These are phyloP conservation scores for Orchesella flavescens DNA, from an alignment of 2,888 invertebrate species.

Conservation along the genomic window DNA sequence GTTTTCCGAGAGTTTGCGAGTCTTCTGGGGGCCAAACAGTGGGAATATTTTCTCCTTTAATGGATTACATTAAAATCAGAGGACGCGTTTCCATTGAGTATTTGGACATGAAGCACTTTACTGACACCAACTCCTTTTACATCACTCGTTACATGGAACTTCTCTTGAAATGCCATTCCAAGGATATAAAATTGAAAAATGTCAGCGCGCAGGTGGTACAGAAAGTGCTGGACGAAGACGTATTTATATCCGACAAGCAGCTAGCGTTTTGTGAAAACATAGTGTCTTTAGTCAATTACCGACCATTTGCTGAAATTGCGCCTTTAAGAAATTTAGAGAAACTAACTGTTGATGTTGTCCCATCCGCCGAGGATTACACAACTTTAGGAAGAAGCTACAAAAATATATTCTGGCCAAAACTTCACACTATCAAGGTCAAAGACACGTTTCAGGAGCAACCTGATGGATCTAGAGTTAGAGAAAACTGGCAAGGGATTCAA, in stretches of 20 bases:
- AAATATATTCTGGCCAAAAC: slow-evolving; percentile 43
- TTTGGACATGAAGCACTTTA: slow-evolving; percentile 41
- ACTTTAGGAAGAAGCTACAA: slow-evolving; percentile 37
- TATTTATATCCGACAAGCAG: not conserved
- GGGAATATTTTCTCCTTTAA: slow-evolving; percentile 40
- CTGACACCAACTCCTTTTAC: slow-evolving; percentile 28
- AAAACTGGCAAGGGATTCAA: slow-evolving; percentile 41
- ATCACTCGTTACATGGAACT: slow-evolving; percentile 27
- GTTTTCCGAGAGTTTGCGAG: slow-evolving; percentile 34
- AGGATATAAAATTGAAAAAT: slow-evolving; percentile 44
- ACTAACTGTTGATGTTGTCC: slow-evolving; percentile 31
- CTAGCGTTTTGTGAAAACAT: slow-evolving; percentile 44
- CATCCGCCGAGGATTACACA: slow-evolving; percentile 2
- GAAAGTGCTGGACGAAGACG: slow-evolving; percentile 34
- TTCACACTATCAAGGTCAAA: slow-evolving; percentile 26
- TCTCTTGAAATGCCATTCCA: slow-evolving; percentile 16
- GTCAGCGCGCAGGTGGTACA: slow-evolving; percentile 32
- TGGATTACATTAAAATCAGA: slow-evolving; percentile 22
- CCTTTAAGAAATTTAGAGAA: slow-evolving; percentile 48
- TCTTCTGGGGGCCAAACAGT: not conserved
- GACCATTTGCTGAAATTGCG: slow-evolving; percentile 36
- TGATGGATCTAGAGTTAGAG: not conserved
- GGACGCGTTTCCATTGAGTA: slow-evolving; percentile 14
- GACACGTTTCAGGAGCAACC: not conserved
- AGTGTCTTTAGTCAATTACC: slow-evolving; percentile 25